Conservation (phyloP, 2,797 vertebrate genomes). For the Dallia pectoralis region DNA sequence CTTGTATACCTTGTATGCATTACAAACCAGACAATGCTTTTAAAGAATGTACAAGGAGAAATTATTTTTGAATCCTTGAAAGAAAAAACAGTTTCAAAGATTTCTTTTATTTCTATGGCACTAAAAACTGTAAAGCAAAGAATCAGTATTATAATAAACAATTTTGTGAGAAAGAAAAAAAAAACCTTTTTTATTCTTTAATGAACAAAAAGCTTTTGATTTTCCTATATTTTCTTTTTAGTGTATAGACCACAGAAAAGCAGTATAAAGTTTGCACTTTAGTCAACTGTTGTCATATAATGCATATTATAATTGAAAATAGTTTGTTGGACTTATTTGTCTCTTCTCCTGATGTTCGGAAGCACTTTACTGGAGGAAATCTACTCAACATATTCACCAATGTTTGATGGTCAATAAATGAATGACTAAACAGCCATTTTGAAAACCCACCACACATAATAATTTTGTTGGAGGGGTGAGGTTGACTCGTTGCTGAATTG, state of each 20-base stretch:
- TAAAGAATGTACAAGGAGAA: constrained; percentile 57
- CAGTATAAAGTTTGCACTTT: constrained; percentile 3
- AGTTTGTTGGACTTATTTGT: not conserved
- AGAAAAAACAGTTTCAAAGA: constrained; percentile 59
- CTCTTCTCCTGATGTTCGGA: not conserved
- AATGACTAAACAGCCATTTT: not conserved
- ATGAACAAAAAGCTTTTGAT: constrained; percentile 64
- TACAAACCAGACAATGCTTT: constrained; percentile 57
- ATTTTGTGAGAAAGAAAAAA: constrained; percentile 64
- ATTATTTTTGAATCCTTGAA: constrained; percentile 55
- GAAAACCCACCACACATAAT: not conserved
- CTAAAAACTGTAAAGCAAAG: constrained; percentile 61
- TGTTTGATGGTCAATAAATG: not conserved
- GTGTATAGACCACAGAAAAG: not conserved
- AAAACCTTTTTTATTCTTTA: constrained; percentile 73
- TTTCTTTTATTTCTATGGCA: constrained; percentile 70
- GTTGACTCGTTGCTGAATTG: not conserved
- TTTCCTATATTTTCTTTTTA: not conserved
- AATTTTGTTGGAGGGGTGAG: not conserved
- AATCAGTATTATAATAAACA: constrained; percentile 62
- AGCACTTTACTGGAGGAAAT: not conserved
- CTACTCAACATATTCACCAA: not conserved
- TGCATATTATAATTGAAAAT: not conserved
- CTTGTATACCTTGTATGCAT: constrained; percentile 40
- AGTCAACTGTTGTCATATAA: not conserved